phyloP scores from a whole-genome alignment of 1,140 invertebrate species.

The Trichogramma pretiosum region DNA sequence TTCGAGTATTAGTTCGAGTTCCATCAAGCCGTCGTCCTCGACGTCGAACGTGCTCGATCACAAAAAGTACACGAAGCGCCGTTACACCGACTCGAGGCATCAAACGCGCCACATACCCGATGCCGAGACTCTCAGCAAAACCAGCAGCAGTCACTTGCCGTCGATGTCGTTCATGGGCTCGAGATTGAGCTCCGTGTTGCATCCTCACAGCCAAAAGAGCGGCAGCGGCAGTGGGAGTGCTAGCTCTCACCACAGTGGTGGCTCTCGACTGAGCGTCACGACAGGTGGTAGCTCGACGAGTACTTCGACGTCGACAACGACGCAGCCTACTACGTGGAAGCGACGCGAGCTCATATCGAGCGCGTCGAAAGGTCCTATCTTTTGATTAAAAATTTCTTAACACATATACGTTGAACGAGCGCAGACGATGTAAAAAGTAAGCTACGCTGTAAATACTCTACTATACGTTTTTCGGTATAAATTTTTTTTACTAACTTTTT shows the following conservation, averaged over 20 bases:
- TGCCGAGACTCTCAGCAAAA: constrained; percentile 42
- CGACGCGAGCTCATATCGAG: constrained; percentile 72
- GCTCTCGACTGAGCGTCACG: constrained; percentile 3
- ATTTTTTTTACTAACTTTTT: constrained; percentile 13
- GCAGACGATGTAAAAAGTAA: too few species aligned
- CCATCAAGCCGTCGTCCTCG: constrained; percentile 13
- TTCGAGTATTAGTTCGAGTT: background rate
- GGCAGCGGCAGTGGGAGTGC: constrained; percentile 5
- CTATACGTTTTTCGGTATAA: too few species aligned
- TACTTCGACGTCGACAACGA: constrained; percentile 28
- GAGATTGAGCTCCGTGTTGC: background rate
- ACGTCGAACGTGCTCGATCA: constrained; percentile 39
- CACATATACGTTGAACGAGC: too few species aligned
- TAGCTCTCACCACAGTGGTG: too few species aligned
- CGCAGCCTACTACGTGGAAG: constrained; percentile 62
- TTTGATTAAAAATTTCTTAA: too few species aligned
- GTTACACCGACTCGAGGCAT: constrained; percentile 55
- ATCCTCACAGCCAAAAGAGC: too few species aligned
- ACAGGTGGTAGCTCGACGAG: too few species aligned
- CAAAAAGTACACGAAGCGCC: constrained; percentile 53
- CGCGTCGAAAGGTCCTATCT: constrained; percentile 52
- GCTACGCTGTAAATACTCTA: too few species aligned
- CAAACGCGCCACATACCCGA: constrained; percentile 54
- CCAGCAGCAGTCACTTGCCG: constrained; percentile 17
- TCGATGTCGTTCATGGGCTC: constrained; percentile 16